Base-by-base conservation (phyloP, 1,140 invertebrate species). In the Ctenoplectra terminalis region DNA sequence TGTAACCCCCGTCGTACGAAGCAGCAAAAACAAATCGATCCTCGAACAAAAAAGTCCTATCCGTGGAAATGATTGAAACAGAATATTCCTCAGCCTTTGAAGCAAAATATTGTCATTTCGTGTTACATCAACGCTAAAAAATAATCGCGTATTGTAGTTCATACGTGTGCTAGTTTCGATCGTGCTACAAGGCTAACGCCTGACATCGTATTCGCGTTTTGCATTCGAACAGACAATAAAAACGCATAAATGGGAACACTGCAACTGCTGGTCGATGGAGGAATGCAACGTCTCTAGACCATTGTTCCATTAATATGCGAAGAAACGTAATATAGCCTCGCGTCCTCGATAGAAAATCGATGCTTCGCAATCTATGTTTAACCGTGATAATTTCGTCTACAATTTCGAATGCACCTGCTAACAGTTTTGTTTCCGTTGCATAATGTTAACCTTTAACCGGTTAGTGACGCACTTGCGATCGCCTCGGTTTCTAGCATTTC, bases 281-380 rank as follows among this genome's bases (percentile, higher is more conserved):
- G 56, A 64, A 52, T 40, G 20, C 46, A 50, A 34, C 37, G 77
- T 52, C 46, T 34, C 37, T n/a, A 64, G 34, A 23, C 43, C 31
- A 15, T 37, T 52, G 29, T 26, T 11, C 67, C 46, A 34, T 75
- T 81, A 74, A 75, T 74, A 58, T 40, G 61, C 60, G 26, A 64
- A 67, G 63, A 58, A 67, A 43, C n/a, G 71, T 77, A 73, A 82
- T 73, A 52, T 31, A 23, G 46, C 29, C 17, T 29, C 52, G 34
- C 46, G 74, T 52, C 64, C 54, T n/a, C 80, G 43, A 77, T 61
- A 61, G 80, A 77, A 82, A 82, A 82, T 82, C 74, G 61, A 82
- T 82, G 54, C 63, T 23, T 52, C 37, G 61, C 52, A 72, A 81
- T 75, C 61, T 81, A 66, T 66, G 58, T 81, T 81, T 75, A 75